A percentile compares a stretch with the other conserved stretches of the same genome.
These are phyloP conservation scores for Gymnarchus niloticus DNA, from an alignment of 2,113 vertebrate species.

Conservation along the genomic window DNA sequence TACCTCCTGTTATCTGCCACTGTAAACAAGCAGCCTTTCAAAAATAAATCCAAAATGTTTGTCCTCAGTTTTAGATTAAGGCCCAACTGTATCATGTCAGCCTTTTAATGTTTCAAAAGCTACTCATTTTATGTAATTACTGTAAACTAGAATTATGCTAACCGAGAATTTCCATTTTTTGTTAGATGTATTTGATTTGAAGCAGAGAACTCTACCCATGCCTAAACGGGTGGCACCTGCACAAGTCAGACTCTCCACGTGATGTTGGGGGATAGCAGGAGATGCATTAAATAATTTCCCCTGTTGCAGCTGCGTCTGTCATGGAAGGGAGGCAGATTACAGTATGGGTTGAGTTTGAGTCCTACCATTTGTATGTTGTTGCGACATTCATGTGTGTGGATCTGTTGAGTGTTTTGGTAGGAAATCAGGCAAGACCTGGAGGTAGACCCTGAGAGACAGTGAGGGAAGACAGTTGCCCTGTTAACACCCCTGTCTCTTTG, in stretches of 20 bases:
- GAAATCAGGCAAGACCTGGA: not conserved
- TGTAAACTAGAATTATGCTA: not conserved
- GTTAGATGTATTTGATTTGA: not conserved
- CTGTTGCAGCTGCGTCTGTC: not conserved
- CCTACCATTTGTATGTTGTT: not conserved
- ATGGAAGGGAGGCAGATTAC: not conserved
- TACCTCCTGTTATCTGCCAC: not conserved
- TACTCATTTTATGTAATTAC: slow-evolving; percentile 3
- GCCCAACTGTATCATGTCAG: not conserved
- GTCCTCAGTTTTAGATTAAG: not conserved
- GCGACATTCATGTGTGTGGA: slow-evolving; percentile 1
- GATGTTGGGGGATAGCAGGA: not conserved
- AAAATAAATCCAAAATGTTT: not conserved
- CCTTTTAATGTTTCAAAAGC: not conserved
- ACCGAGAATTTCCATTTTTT: not conserved
- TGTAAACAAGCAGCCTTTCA: not conserved
- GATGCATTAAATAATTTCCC: not conserved
- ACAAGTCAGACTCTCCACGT: no score
- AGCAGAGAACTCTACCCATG: not conserved
- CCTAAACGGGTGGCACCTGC: not conserved
- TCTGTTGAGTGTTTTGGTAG: not conserved
- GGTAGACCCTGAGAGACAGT: not conserved
- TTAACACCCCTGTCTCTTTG: no score
- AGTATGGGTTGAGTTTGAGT: not conserved
- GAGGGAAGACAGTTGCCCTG: not conserved